Conservation (phyloP, 2,113 vertebrate species). For the Sinocyclocheilus maitianheensis region DNA sequence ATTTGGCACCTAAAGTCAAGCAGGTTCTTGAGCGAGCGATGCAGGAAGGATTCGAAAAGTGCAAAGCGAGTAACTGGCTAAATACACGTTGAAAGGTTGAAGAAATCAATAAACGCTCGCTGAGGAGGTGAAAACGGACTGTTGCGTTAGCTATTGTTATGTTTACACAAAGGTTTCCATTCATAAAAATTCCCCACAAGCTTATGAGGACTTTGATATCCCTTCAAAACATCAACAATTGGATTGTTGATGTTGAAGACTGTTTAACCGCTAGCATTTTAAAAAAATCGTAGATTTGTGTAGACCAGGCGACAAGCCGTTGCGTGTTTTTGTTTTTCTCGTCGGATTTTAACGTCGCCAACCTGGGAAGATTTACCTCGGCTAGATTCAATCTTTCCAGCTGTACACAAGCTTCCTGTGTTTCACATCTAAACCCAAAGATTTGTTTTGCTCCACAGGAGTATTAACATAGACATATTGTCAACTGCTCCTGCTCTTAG, state of each 20-base stretch:
- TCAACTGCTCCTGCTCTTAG: conserved; percentile 87
- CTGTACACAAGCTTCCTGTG: conserved; percentile 72
- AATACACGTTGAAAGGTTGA: conserved; percentile 16
- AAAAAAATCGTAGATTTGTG: neutral
- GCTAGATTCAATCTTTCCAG: conserved; percentile 71
- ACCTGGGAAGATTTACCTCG: conserved; percentile 49
- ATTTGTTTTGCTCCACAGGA: conserved; percentile 88
- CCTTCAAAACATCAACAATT: conserved; percentile 10
- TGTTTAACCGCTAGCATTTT: neutral
- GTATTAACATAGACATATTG: conserved; percentile 89
- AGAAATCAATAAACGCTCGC: conserved; percentile 27
- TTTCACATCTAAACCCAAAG: conserved; percentile 92
- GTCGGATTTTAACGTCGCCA: neutral
- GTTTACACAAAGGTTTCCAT: conserved; percentile 6
- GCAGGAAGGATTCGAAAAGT: conserved; percentile 14
- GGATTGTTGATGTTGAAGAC: neutral
- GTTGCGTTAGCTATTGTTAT: conserved; percentile 19
- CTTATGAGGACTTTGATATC: neutral
- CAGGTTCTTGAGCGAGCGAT: neutral
- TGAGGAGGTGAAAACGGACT: neutral
- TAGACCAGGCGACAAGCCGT: neutral
- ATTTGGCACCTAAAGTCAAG: conserved; percentile 26
- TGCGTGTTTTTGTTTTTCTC: neutral
- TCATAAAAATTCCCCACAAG: neutral
- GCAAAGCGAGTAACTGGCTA: conserved; percentile 22